These are phyloP conservation scores for Hedya salicella DNA, from an alignment of 2,888 invertebrate genomes.

Conservation along the genomic window DNA sequence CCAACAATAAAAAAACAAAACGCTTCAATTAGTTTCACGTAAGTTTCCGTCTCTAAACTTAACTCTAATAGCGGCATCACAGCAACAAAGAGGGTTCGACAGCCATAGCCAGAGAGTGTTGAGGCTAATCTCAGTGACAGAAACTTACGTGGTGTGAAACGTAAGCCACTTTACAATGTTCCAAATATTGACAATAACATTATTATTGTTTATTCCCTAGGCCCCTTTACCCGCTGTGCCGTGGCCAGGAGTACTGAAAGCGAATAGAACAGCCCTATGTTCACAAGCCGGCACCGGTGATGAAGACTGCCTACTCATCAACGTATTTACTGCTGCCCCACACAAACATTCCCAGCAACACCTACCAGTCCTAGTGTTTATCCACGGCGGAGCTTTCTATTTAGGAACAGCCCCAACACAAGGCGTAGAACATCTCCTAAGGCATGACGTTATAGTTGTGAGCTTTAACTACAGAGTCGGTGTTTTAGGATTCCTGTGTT, in stretches of 20 bases:
- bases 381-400: conserved; percentile 25
- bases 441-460: conserved; percentile 53
- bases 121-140: too few species aligned
- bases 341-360: conserved; percentile 19
- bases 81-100: too few species aligned
- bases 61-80: too few species aligned
- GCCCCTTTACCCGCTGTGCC: conserved; percentile 49
- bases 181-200: too few species aligned
- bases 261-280: conserved; percentile 53
- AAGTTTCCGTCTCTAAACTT: too few species aligned
- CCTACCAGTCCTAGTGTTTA: conserved; percentile 19
- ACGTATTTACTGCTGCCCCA: conserved; percentile 55
- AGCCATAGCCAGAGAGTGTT: too few species aligned
- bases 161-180: too few species aligned
- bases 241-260: conserved; percentile 53
- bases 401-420: conserved; percentile 9
- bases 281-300: conserved; percentile 55
- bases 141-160: too few species aligned
- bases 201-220: conserved; percentile 44
- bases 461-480: conserved; percentile 57
- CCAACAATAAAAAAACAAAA: too few species aligned
- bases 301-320: conserved; percentile 58
- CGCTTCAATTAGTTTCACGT: too few species aligned
- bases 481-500: conserved; percentile 56
- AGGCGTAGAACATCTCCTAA: conserved; percentile 30